Conservation (phyloP, 2,113 vertebrate species). For the Petromus typicus region DNA sequence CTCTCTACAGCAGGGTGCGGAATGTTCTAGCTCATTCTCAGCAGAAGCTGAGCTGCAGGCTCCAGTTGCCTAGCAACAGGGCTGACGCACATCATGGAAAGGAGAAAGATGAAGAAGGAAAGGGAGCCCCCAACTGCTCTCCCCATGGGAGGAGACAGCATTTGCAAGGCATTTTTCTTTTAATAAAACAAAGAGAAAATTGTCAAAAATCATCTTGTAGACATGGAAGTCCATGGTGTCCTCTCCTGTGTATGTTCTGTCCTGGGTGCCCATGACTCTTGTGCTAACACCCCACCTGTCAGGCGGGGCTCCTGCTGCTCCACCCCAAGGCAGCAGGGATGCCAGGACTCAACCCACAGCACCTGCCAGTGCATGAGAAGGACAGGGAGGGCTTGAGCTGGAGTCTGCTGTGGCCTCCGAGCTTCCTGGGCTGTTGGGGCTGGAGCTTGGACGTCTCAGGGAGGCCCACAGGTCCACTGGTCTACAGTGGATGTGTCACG, state of each 20-base stretch:
- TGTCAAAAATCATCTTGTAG: neutral
- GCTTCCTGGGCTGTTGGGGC: neutral
- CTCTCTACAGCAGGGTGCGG: neutral
- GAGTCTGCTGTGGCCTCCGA: neutral
- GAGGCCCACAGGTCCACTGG: neutral
- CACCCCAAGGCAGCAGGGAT: neutral
- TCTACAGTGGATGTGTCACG: no score
- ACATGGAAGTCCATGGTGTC: neutral
- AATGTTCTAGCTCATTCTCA: conserved; percentile 59
- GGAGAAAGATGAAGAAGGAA: neutral
- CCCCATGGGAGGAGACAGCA: neutral
- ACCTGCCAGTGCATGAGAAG: neutral
- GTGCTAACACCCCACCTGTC: neutral
- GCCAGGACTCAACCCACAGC: neutral
- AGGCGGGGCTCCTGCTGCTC: neutral
- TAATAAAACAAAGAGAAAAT: neutral
- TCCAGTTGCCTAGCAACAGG: conserved; percentile 75
- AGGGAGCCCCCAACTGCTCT: neutral
- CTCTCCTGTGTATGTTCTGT: neutral
- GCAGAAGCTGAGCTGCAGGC: neutral
- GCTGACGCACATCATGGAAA: conserved; percentile 17
- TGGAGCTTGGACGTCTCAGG: neutral
- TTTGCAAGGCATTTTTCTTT: neutral
- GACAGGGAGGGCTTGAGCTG: neutral
- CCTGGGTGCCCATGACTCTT: no score